Evolutionary conservation across 2,113 vertebrate species (phyloP), one percentile per base, ranked within the genome.

Genomic region (Menura novaehollandiae): DNA sequence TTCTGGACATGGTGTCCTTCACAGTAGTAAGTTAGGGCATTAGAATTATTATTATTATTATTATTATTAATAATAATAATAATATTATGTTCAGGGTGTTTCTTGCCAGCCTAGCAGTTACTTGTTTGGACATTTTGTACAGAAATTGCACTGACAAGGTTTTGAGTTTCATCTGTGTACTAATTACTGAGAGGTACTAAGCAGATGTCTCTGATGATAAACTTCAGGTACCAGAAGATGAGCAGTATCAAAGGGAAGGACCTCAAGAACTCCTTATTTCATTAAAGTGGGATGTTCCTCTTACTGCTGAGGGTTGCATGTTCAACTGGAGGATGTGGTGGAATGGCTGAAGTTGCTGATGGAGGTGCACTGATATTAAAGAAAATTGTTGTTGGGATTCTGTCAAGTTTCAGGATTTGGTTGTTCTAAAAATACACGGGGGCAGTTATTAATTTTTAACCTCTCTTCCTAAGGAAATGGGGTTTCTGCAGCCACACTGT

Each of bases 391-490:
- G 49, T 85, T 75, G 64, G 66, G 37, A 28, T 74, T 92, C 8
- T 11, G 13, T 68, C 16, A 74, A 83, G 19, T 78, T 39, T 53
- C 56, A 67, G 37, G 43, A 46, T 55, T 84, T 32, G 16, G 47
- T 24, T 85, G 46, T 76, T 93, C 85, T 80, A 80, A 94, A 95
- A 90, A 89, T 90, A 79, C 22, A 30, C 24, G n/a, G 14, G 55
- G 37, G 32, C 33, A 62, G 59, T 78, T 93, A 58, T 6, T 69
- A 66, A 77, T 83, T 80, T 88, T 90, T 60, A 91, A 43, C 41
- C 41, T 79, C n/a, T 76, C 60, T 92, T 83, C 49, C 75, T 63
- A 83, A 85, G 82, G 90, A 97, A 94, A 85, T 79, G 85, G 90
- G 37, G 53, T 96, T 92, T 88, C 41, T 92, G 60, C 85, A 94